A percentile compares a stretch with the other conserved stretches of the same genome.
These are phyloP conservation scores for Trogon melanurus DNA, from an alignment of 2,113 vertebrate genomes.

Conservation along the genomic window DNA sequence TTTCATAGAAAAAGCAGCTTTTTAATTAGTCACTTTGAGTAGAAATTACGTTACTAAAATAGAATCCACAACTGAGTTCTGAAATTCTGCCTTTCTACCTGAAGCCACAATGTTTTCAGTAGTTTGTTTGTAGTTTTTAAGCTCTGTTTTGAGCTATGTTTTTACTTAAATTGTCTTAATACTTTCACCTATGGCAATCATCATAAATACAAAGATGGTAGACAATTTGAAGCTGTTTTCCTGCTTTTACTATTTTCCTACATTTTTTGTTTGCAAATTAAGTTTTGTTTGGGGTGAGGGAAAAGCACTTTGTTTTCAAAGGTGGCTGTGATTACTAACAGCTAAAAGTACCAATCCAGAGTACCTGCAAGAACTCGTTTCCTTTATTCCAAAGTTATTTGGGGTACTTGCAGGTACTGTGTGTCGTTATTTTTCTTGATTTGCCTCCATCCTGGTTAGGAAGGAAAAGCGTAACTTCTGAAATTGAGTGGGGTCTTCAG, in stretches of 20 bases:
- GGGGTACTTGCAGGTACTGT: not conserved
- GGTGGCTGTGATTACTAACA: not conserved
- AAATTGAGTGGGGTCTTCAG: not conserved
- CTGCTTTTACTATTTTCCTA: not conserved
- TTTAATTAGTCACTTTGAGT: not conserved
- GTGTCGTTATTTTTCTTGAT: not conserved
- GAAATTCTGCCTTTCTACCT: not conserved
- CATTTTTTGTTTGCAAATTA: not conserved
- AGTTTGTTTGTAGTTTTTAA: not conserved
- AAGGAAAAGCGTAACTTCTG: not conserved
- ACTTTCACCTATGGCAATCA: not conserved
- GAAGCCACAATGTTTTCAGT: not conserved
- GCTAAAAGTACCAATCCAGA: not conserved
- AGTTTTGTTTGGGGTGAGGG: not conserved
- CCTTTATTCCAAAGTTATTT: not conserved
- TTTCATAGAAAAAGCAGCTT: not conserved
- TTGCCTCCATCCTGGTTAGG: not conserved
- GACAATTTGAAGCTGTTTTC: not conserved
- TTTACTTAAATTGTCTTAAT: not conserved
- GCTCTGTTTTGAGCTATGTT: not conserved
- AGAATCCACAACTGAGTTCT: not conserved
- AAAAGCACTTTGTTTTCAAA: not conserved
- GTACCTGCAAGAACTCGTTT: not conserved
- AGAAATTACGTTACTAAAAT: not conserved
- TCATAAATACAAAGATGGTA: not conserved